Percentiles rank a stretch among this genome's conserved stretches.
Conservation (phyloP, 2,888 invertebrate species). For the Hypomecis atomaria region DNA sequence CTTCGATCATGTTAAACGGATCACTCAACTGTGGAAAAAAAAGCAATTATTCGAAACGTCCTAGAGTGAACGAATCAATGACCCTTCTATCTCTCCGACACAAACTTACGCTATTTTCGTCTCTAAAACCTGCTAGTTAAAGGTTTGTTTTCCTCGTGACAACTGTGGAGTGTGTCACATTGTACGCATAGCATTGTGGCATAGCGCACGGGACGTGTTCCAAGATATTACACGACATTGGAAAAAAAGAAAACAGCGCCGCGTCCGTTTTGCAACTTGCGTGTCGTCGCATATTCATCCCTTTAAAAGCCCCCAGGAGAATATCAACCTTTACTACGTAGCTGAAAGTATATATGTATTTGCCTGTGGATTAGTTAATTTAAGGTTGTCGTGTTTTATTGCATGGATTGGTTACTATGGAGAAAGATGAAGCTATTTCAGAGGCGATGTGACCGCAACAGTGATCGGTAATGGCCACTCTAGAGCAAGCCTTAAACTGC, state of each 20-base stretch:
- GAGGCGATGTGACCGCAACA: conserved; percentile 29
- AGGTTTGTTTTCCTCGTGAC: conserved; percentile 14
- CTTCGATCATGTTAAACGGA: conserved; percentile 37
- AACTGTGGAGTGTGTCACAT: conserved; percentile 42
- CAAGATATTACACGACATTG: conserved; percentile 58
- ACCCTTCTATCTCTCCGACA: conserved; percentile 10
- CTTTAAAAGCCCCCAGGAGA: conserved; percentile 33
- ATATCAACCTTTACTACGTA: conserved; percentile 37
- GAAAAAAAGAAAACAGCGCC: conserved; percentile 57
- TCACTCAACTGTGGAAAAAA: conserved; percentile 36
- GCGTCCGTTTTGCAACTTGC: conserved; percentile 54
- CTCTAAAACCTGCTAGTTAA: conserved; percentile 1
- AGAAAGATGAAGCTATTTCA: conserved; percentile 28
- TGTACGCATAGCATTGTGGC: conserved; percentile 53
- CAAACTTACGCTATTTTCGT: neutral
- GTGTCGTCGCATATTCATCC: conserved; percentile 63
- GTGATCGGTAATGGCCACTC: conserved; percentile 37
- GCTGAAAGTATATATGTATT: conserved; percentile 36
- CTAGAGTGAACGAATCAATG: conserved; percentile 25
- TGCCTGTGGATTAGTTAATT: conserved; percentile 5
- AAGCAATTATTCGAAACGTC: conserved; percentile 31
- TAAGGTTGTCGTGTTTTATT: conserved; percentile 20
- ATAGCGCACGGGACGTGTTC: conserved; percentile 61
- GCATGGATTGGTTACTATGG: conserved; percentile 14
- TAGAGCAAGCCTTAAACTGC: conserved; percentile 40